Evolutionary conservation across 1,140 invertebrate genomes (phyloP).

Genomic region (Listronotus bonariensis): DNA sequence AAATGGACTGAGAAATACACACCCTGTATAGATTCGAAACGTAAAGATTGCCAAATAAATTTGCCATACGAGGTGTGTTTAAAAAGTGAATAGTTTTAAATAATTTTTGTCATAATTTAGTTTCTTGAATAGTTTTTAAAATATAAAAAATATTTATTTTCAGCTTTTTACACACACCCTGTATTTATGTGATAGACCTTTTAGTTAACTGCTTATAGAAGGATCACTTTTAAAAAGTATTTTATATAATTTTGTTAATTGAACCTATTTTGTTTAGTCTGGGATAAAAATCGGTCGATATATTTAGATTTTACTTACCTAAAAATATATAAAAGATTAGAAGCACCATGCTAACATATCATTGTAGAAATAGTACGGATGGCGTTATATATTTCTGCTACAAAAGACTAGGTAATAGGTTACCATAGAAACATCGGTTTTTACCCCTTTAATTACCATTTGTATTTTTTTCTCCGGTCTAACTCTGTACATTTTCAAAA

Average conservation of each 20-base stretch:
- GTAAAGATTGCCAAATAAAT: slow-evolving; percentile 22
- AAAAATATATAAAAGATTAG: no score
- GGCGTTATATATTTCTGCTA: slow-evolving; percentile 19
- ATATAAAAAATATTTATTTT: background rate
- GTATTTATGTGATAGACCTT: slow-evolving; percentile 33
- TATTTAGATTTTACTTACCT: no score
- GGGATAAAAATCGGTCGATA: slow-evolving; percentile 13
- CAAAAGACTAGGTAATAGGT: slow-evolving; percentile 3
- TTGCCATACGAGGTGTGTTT: slow-evolving; percentile 14
- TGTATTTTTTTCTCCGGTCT: background rate
- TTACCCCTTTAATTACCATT: slow-evolving; percentile 5
- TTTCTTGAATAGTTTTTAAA: background rate
- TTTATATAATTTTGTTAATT: slow-evolving; percentile 26
- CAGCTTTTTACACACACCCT: slow-evolving; percentile 20
- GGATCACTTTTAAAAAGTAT: slow-evolving; percentile 29
- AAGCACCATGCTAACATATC: slow-evolving; percentile 28
- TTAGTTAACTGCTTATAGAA: slow-evolving; percentile 30
- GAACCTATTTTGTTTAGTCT: background rate
- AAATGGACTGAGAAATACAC: background rate
- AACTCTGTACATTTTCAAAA: slow-evolving; percentile 7
- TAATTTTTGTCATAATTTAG: no score
- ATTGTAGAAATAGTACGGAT: slow-evolving; percentile 27
- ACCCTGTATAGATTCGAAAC: slow-evolving; percentile 9
- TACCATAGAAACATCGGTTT: slow-evolving; percentile 9
- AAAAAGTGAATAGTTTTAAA: background rate